Conservation (phyloP, 2,113 vertebrate genomes). For the Pedetes capensis region DNA sequence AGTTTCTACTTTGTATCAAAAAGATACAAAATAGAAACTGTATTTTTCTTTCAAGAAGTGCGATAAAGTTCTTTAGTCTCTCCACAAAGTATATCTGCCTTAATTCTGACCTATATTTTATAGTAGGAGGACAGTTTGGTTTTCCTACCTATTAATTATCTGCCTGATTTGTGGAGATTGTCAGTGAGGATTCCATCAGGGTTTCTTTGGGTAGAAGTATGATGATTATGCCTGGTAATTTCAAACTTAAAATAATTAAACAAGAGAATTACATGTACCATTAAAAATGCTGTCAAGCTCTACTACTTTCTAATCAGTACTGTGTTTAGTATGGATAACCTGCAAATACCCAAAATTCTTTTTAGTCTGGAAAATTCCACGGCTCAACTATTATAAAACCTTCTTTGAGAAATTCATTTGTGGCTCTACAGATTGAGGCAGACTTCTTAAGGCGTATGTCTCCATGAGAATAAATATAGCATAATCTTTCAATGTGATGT, state of each 20-base stretch:
- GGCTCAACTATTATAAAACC: neutral
- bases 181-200: neutral
- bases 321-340: neutral
- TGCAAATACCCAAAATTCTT: conserved; percentile 21
- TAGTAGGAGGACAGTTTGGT: neutral
- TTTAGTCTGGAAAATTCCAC: conserved; percentile 14
- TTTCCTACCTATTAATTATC: conserved; percentile 37
- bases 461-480: conserved; percentile 40
- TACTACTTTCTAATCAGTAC: conserved; percentile 33
- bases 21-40: neutral
- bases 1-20: neutral
- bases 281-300: neutral
- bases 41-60: conserved; percentile 28
- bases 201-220: neutral
- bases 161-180: neutral
- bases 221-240: neutral
- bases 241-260: conserved; percentile 12
- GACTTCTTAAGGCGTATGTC: neutral
- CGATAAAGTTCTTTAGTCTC: neutral
- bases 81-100: neutral
- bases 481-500: conserved; percentile 12
- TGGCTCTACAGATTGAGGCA: neutral
- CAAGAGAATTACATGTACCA: neutral
- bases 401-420: neutral
- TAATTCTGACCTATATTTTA: conserved; percentile 21